These are phyloP conservation scores for Meda fulgida DNA, from an alignment of 2,797 vertebrate species.

Conservation along the genomic window DNA sequence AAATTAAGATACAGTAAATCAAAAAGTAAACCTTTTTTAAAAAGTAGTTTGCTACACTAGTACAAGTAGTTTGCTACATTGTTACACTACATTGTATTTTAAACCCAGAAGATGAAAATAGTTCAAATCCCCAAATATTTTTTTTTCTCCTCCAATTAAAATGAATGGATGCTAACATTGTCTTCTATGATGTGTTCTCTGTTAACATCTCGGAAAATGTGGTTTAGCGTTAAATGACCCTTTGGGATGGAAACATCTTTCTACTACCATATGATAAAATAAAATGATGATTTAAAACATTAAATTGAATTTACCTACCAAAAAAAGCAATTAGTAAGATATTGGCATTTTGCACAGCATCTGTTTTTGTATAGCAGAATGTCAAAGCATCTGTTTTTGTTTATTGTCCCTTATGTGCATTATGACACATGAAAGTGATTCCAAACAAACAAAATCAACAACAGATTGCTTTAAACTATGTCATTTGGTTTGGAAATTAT, in stretches of 20 bases:
- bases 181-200: no score
- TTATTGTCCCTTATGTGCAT: conserved; percentile 9
- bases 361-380: conserved; percentile 16
- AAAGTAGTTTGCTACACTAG: not conserved
- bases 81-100: no score
- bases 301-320: not conserved
- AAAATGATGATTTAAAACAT: not conserved
- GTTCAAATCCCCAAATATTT: no score
- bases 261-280: not conserved
- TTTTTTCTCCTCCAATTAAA: not conserved
- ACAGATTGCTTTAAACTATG: conserved; percentile 13
- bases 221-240: no score
- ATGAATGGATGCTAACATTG: no score
- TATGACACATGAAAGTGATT: not conserved
- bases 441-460: conserved; percentile 32
- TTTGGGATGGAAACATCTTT: no score
- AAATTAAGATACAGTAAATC: not conserved
- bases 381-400: conserved; percentile 38
- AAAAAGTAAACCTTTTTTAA: not conserved
- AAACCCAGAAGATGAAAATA: no score
- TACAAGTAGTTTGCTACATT: not conserved
- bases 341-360: not conserved
- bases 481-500: not conserved
- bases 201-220: no score
- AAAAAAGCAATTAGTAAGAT: not conserved